Evolutionary conservation across 2,888 invertebrate species (phyloP).

Genomic region (Ochlodes sylvanus): DNA sequence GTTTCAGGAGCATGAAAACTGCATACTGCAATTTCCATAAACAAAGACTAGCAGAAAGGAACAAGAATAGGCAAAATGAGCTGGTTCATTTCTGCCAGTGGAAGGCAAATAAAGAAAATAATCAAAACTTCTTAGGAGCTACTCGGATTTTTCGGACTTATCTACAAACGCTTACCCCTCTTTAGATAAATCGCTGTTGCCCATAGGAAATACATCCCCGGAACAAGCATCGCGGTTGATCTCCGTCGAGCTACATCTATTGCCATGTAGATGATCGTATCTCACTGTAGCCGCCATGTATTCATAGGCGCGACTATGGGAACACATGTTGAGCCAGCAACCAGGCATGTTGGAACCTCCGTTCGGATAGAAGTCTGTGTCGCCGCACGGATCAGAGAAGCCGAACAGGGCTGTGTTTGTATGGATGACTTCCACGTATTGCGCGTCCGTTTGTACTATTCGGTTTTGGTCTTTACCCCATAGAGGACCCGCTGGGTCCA

Average conservation of each 20-base stretch:
- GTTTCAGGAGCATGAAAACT: too few relatives aligned
- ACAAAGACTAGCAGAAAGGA: too few relatives aligned
- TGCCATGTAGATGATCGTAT: slow-evolving; percentile 58
- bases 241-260: slow-evolving; percentile 54
- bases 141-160: neutral
- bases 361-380: slow-evolving; percentile 71
- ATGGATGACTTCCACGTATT: slow-evolving; percentile 74
- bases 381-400: slow-evolving; percentile 57
- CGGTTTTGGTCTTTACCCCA: slow-evolving; percentile 58
- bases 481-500: slow-evolving; percentile 74
- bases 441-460: slow-evolving; percentile 56
- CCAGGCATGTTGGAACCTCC: slow-evolving; percentile 68
- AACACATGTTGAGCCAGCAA: slow-evolving; percentile 61
- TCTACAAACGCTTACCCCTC: slow-evolving; percentile 46
- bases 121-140: too few relatives aligned
- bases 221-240: slow-evolving; percentile 56
- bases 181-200: slow-evolving; percentile 60
- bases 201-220: slow-evolving; percentile 57
- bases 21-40: too few relatives aligned
- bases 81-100: too few relatives aligned
- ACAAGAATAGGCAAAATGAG: too few relatives aligned
- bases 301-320: slow-evolving; percentile 60
- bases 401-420: slow-evolving; percentile 63
- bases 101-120: too few relatives aligned
- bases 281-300: slow-evolving; percentile 65